These are phyloP conservation scores for Heliconius congener DNA, from an alignment of 1,140 invertebrate genomes.

Conservation along the genomic window DNA sequence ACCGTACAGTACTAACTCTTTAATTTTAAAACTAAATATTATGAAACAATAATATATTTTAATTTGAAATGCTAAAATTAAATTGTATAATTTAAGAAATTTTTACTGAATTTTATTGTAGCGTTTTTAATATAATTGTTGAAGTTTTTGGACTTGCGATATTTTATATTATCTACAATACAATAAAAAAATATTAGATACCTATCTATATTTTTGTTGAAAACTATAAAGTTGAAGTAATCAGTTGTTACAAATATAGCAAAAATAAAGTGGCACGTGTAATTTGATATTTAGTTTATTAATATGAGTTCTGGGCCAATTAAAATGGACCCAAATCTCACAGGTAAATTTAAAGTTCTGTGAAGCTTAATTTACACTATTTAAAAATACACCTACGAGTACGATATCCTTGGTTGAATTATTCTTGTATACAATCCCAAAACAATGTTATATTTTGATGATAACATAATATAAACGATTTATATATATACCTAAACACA, in stretches of 20 bases:
- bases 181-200: not conserved
- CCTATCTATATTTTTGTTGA: conserved; percentile 4
- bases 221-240: not conserved
- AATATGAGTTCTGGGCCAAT: conserved; percentile 47
- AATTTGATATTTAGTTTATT: conserved; percentile 42
- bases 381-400: not conserved
- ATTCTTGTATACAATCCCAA: not conserved
- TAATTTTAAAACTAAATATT: no score
- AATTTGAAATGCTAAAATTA: no score
- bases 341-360: conserved; percentile 40
- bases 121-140: no score
- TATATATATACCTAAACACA: not conserved
- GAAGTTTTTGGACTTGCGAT: not conserved
- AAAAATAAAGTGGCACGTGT: conserved; percentile 22
- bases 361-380: not conserved
- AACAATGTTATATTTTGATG: not conserved
- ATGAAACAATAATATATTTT: no score
- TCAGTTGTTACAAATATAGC: conserved; percentile 9
- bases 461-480: not conserved
- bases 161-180: conserved; percentile 3
- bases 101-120: no score
- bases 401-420: conserved; percentile 23
- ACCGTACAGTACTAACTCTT: no score
- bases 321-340: conserved; percentile 64
- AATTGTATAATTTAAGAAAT: no score